phyloP scores from a whole-genome alignment of 2,113 vertebrate species.

The Strigops habroptila region DNA sequence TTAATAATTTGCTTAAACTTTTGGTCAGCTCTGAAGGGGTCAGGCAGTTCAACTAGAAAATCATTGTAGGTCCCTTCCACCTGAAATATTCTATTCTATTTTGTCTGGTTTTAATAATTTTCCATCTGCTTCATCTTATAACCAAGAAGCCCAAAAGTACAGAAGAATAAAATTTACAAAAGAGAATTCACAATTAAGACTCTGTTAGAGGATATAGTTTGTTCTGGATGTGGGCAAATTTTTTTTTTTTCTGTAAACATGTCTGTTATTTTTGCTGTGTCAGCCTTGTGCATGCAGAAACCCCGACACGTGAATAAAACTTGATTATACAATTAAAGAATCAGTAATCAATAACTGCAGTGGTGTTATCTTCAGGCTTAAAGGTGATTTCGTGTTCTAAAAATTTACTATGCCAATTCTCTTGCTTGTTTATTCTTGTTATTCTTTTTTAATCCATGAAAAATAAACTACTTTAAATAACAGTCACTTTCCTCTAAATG shows the following conservation, averaged over 20 bases:
- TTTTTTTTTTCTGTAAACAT: neutral
- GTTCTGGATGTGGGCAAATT: neutral
- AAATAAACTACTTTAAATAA: neutral
- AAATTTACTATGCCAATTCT: neutral
- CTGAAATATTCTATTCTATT: neutral
- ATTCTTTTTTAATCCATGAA: neutral
- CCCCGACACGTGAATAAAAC: neutral
- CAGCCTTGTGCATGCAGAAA: neutral
- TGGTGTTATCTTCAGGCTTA: neutral
- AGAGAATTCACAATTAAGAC: neutral
- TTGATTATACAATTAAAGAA: neutral
- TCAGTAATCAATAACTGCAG: neutral
- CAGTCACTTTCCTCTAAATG: neutral
- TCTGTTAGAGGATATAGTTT: neutral
- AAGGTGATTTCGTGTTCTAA: neutral
- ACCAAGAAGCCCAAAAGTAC: neutral
- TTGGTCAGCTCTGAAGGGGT: neutral
- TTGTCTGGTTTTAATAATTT: neutral
- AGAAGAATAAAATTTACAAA: neutral
- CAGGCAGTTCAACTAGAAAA: neutral
- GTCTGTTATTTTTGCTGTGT: neutral
- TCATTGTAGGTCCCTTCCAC: neutral
- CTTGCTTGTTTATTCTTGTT: neutral
- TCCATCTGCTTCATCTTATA: neutral
- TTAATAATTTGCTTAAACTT: neutral